Conservation (phyloP, 2,113 vertebrate genomes). For the Pteropus alecto region DNA sequence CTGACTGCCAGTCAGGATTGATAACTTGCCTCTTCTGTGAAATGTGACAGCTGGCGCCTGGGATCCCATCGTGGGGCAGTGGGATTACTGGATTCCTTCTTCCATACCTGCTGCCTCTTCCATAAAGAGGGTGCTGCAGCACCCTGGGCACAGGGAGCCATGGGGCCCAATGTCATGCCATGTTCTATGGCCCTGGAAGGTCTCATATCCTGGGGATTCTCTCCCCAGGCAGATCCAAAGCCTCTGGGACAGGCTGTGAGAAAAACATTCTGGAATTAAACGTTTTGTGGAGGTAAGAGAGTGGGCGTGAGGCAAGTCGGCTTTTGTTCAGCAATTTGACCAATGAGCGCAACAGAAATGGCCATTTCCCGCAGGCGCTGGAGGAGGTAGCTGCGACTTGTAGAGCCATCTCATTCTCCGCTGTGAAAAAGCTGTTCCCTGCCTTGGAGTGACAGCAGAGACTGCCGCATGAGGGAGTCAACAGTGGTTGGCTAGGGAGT, state of each 20-base stretch:
- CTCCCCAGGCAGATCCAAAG: neutral
- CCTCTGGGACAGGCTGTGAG: neutral
- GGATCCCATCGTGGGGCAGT: no score
- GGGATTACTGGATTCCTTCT: neutral
- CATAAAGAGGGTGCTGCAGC: neutral
- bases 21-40: neutral
- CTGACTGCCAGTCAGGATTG: neutral
- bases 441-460: neutral
- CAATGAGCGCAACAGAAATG: neutral
- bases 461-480: neutral
- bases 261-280: neutral
- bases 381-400: neutral
- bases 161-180: neutral
- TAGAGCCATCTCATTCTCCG: no score
- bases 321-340: neutral
- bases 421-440: neutral
- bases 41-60: neutral
- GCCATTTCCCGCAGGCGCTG: neutral
- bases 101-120: neutral
- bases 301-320: neutral
- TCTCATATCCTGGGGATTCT: neutral
- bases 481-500: neutral
- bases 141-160: neutral
- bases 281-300: neutral
- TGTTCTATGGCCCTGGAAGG: neutral